These are phyloP conservation scores for Heliangelus exortis DNA, from an alignment of 2,797 vertebrate species.

Conservation along the genomic window DNA sequence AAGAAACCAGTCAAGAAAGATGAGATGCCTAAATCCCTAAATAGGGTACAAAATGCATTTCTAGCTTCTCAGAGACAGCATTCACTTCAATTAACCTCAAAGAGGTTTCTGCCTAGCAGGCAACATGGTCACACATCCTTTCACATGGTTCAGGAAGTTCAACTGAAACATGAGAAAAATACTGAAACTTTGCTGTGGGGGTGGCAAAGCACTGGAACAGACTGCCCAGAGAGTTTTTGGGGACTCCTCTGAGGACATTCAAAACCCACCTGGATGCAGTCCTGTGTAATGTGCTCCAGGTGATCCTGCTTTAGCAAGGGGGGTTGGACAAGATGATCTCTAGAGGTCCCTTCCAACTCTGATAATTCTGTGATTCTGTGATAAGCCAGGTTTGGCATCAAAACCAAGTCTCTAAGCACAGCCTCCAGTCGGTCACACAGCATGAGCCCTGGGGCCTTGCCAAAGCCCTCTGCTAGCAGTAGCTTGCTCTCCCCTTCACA, in stretches of 20 bases:
- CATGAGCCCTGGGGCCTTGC: fast-evolving
- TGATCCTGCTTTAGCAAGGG: too few species aligned
- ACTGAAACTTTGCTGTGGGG: too few species aligned
- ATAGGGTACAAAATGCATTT: background rate
- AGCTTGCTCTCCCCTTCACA: background rate
- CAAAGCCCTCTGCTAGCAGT: background rate
- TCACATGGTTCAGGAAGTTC: too few species aligned
- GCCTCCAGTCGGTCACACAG: fast-evolving
- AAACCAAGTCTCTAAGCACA: background rate
- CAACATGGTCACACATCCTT: background rate
- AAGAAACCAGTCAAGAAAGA: background rate
- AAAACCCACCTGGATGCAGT: too few species aligned
- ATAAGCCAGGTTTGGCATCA: background rate
- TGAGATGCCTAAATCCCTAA: background rate
- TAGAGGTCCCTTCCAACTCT: too few species aligned
- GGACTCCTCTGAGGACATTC: too few species aligned
- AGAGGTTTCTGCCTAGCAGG: background rate
- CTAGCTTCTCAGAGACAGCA: slow-evolving; percentile 4
- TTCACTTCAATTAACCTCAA: background rate
- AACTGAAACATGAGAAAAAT: too few species aligned
- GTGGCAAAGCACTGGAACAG: too few species aligned
- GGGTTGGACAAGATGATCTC: too few species aligned
- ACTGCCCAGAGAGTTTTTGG: too few species aligned
- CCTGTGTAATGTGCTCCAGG: too few species aligned
- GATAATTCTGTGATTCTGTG: too few species aligned